These are phyloP conservation scores for Piscicola geometra DNA, from an alignment of 2,888 invertebrate species.

Conservation along the genomic window DNA sequence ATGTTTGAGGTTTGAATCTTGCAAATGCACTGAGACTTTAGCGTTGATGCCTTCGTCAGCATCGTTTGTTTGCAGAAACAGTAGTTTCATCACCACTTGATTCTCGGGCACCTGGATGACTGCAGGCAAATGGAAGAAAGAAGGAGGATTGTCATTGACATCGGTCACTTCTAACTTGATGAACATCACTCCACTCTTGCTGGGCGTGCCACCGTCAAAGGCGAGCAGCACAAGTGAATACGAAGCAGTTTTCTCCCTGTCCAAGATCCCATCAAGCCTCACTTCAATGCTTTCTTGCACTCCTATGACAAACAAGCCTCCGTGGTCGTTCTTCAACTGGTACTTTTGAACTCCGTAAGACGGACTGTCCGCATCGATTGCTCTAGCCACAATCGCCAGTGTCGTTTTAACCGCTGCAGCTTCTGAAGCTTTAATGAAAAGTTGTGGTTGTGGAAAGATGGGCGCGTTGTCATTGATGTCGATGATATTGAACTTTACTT, in stretches of 20 bases:
- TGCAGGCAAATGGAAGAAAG: conserved; percentile 35
- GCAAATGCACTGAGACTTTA: conserved; percentile 36
- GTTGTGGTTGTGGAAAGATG: neutral
- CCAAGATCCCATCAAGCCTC: neutral
- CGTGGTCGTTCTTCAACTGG: neutral
- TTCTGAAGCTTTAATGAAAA: neutral
- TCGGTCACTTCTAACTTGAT: conserved; percentile 40
- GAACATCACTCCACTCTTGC: conserved; percentile 35
- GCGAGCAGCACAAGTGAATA: conserved; percentile 17
- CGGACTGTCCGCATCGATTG: conserved; percentile 27
- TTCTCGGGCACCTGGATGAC: conserved; percentile 40
- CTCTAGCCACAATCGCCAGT: neutral
- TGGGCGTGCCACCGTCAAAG: conserved; percentile 65
- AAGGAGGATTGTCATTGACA: conserved; percentile 42
- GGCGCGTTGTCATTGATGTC: conserved; percentile 33
- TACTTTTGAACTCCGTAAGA: conserved; percentile 21
- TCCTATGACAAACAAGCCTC: neutral
- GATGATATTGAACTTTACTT: conserved; percentile 5
- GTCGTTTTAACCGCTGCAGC: neutral
- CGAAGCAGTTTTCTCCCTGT: conserved; percentile 14
- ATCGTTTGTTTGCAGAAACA: conserved; percentile 39
- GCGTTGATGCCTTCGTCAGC: conserved; percentile 40
- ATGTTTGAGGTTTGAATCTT: conserved; percentile 14
- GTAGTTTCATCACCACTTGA: conserved; percentile 28
- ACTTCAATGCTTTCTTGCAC: neutral